Evolutionary conservation across 2,797 vertebrate species (phyloP), one percentile per base, ranked within the genome.

Genomic region (Pseudochaenichthys georgianus): DNA sequence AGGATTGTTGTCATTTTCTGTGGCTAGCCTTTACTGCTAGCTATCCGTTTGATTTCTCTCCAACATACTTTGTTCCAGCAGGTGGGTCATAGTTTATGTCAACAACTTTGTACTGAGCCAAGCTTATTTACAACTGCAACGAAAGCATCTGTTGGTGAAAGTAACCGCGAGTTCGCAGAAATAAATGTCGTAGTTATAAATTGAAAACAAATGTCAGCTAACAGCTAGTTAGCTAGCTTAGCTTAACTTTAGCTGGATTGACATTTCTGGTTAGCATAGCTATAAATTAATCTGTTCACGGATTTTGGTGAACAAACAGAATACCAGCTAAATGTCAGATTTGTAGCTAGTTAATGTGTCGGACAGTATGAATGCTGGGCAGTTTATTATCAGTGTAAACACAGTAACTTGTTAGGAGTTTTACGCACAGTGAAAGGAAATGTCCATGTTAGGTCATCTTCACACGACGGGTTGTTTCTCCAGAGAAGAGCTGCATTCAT

Each of bases 1-100:
- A 38, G 71, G 78, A 57, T 86, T 93, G 91, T 93, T 93, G 88
- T 92, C 82, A 89, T 89, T 81, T 70, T 72, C 73, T 38, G 74
- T 13, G 4, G 86, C 76, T 90, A 88, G 70, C 86, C 38, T 8
- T 75, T 34, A 73, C 58, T 66, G 64, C 64, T 79, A 66, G 75
- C 65, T 67, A 82, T 60, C 73, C 51, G 66, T 67, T 50, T 46
- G 77, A n/a, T 57, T 80, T 87, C 84, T 81, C 65, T 15, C 9
- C 75, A 6, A 65, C 71, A 62, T 58, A 77, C 78, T 86, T 65
- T 73, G 84, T 89, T 81, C 75, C 81, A 92, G 84, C 92, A 94
- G 92, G 93, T 94, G 55, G 52, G 90, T 83, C 28, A 13, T 76
- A 41, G 15, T 67, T 64, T 19, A 17, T 74, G 64, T 67, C 79